Evolutionary conservation across 2,113 vertebrate species (phyloP), one percentile per base, ranked within the genome.

Genomic region (Barbus barbus): DNA sequence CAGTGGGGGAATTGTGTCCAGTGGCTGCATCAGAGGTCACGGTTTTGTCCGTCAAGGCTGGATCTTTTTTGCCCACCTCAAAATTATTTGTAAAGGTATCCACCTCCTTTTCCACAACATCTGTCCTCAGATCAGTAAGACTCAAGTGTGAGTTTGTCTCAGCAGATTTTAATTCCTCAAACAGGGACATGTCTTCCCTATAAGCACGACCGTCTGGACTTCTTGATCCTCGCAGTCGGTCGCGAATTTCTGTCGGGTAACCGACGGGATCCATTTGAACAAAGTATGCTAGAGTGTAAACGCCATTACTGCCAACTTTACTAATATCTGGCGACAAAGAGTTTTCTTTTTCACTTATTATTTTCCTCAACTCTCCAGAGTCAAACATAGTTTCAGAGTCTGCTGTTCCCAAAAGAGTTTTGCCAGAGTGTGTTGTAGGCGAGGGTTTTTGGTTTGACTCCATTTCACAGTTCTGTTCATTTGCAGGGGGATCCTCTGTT

Each of bases 41-140:
- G 90, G 60, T 89, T 89, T 13, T 84, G 46, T 90, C 91, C 41
- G 92, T 84, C 3, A 89, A 90, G 11, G 90, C 87, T 5, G 88
- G 13, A 48, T 33, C 26, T 4, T 22, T 33, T 9, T 56, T 4
- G 12, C 20, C 11, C 1, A 1, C 2, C 4, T 76, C 48, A 28
- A 24, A 5, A 41, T 69, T n/a, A 78, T 61, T n/a, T 28, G 63
- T 65, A 26, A 12, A n/a, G 26, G 24, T 18, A 3, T 4, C 31
- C 9, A 28, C 67, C 22, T n/a, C 38, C 3, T n/a, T 58, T 51
- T 48, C n/a, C 16, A 41, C n/a, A 38, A 16, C 36, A 61, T 58
- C 24, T 41, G 85, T 61, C 63, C 16, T 36, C 8, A 76, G 65
- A 44, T 73, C 56, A 58, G 76, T 67, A 14, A 26, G 33, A 71